Evolutionary conservation across 23 tunicate genomes (phyloP).

Genomic region (Phallusia fumigata): DNA sequence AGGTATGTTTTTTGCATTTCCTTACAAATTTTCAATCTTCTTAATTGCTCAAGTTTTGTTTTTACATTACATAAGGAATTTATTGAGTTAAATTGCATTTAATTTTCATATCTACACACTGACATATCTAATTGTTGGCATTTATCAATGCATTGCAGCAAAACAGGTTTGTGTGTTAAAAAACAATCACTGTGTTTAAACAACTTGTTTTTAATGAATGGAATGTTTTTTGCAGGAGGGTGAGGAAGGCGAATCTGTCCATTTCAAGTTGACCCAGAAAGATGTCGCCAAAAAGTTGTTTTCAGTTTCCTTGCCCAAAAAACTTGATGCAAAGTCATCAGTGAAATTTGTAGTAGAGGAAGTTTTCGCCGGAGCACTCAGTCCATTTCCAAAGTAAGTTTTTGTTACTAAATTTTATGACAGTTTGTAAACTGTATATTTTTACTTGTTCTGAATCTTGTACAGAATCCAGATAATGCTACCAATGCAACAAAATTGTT

Average conservation of each 20-base stretch:
- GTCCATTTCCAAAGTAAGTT: conserved; percentile 76
- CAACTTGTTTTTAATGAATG: no score
- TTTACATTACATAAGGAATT: no score
- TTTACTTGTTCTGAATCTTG: not conserved
- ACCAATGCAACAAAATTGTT: no score
- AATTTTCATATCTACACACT: no score
- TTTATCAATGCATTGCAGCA: no score
- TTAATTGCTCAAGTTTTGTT: no score
- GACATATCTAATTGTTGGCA: no score
- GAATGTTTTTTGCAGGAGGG: conserved; percentile 28
- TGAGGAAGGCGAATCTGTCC: conserved; percentile 16
- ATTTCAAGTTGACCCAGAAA: conserved; percentile 21
- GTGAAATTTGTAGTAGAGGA: conserved; percentile 52
- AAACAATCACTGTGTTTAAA: no score
- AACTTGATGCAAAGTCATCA: conserved; percentile 37
- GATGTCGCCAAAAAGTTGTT: conserved; percentile 42
- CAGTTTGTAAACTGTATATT: not conserved
- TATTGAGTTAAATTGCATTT: no score
- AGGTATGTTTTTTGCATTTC: conserved; percentile 20
- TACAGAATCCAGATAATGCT: no score
- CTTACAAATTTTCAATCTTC: no score
- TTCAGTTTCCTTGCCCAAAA: conserved; percentile 58
- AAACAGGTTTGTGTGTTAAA: no score
- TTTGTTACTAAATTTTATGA: not conserved
- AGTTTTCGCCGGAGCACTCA: conserved; percentile 52